Evolutionary conservation across 2,888 invertebrate species (phyloP).

Genomic region (Stenoptilia bipunctidactyla): DNA sequence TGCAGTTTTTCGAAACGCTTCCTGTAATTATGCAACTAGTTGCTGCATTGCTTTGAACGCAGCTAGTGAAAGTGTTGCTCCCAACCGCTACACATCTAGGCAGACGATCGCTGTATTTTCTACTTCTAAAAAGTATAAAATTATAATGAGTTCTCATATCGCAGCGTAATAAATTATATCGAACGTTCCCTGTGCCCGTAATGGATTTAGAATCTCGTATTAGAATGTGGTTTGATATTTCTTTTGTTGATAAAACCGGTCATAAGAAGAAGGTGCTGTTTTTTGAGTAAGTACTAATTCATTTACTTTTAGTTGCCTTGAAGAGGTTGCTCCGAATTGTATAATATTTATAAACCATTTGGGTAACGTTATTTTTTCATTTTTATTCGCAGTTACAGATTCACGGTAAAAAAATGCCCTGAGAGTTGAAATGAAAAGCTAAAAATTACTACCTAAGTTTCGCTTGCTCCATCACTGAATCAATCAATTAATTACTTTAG

Average conservation of each 20-base stretch:
- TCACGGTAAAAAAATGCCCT: too few species aligned
- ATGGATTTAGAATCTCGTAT: background rate
- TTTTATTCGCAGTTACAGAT: too few species aligned
- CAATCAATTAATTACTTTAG: too few species aligned
- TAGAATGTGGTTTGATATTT: background rate
- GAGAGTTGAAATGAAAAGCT: too few species aligned
- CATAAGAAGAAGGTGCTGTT: background rate
- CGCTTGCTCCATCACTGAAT: too few species aligned
- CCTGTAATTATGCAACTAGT: slow-evolving; percentile 35
- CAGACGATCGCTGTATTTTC: background rate
- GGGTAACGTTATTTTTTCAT: too few species aligned
- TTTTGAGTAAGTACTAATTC: background rate
- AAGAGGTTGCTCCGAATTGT: too few species aligned
- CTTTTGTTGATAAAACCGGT: slow-evolving; percentile 1
- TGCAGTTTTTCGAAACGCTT: slow-evolving; percentile 38
- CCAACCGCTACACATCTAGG: background rate
- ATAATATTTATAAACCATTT: too few species aligned
- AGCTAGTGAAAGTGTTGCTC: background rate
- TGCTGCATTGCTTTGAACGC: background rate
- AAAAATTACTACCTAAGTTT: too few species aligned
- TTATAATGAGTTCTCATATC: background rate
- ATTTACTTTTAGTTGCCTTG: too few species aligned
- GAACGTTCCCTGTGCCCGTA: too few species aligned
- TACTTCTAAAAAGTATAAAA: background rate
- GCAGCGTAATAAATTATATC: background rate